Percentiles rank a stretch among this genome's conserved stretches.
These are phyloP conservation scores for Nasua narica DNA, from an alignment of 2,797 vertebrate genomes.

Conservation along the genomic window DNA sequence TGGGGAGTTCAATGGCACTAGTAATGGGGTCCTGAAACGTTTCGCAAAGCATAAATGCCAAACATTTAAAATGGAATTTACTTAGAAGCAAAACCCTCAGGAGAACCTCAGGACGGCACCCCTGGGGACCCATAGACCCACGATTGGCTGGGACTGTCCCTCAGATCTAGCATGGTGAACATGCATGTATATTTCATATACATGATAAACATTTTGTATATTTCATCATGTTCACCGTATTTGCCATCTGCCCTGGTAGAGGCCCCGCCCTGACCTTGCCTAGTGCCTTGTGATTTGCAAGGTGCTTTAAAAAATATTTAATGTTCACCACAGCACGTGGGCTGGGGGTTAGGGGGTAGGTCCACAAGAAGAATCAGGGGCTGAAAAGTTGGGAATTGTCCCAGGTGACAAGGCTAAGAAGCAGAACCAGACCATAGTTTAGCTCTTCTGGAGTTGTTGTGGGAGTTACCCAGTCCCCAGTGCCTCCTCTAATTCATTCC, in stretches of 20 bases:
- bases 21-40: not conserved
- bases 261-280: not conserved
- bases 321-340: not conserved
- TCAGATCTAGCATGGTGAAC: not conserved
- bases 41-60: not conserved
- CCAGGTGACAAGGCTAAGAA: not conserved
- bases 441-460: not conserved
- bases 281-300: too few relatives aligned
- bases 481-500: accelerated
- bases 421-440: not conserved
- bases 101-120: not conserved
- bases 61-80: not conserved
- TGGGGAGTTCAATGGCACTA: not conserved
- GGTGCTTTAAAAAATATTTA: not conserved
- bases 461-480: not conserved
- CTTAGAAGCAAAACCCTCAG: not conserved
- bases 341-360: too few relatives aligned
- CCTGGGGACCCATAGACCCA: not conserved
- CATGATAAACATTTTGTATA: too few relatives aligned
- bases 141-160: not conserved
- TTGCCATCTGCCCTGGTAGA: not conserved
- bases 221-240: not conserved
- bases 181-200: too few relatives aligned
- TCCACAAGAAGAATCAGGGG: not conserved
- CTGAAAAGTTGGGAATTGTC: not conserved